Conservation (phyloP, 2,888 invertebrate genomes). For the Tinea semifulvella region DNA sequence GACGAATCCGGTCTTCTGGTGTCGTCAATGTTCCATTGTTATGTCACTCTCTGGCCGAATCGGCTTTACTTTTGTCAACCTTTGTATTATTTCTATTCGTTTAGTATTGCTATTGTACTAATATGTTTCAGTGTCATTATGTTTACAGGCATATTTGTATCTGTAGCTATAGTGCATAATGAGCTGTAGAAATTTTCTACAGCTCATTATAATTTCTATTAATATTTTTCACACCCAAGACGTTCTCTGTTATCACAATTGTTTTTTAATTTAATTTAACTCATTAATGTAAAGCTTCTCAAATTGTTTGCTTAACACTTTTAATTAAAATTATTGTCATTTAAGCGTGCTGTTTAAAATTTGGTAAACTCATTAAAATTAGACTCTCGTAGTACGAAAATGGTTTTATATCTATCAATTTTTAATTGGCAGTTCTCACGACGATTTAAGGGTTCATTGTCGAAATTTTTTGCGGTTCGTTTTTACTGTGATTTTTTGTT, state of each 20-base stretch:
- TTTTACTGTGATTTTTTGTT: conserved; percentile 14
- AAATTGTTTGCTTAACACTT: too few species aligned
- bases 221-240: too few species aligned
- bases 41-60: conserved; percentile 24
- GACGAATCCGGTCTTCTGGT: conserved; percentile 5
- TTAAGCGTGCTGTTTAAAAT: too few species aligned
- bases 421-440: conserved; percentile 66
- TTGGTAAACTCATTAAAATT: conserved; percentile 13
- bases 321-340: too few species aligned
- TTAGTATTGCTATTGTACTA: conserved; percentile 3
- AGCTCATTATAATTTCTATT: too few species aligned
- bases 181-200: too few species aligned
- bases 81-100: conserved; percentile 1
- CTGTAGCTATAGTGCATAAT: too few species aligned
- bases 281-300: too few species aligned
- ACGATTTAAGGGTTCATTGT: conserved; percentile 59
- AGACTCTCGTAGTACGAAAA: conserved; percentile 21
- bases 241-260: too few species aligned
- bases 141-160: too few species aligned
- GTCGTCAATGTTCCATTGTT: conserved; percentile 23
- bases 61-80: conserved; percentile 18
- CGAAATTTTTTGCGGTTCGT: conserved; percentile 35
- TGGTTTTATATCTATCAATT: conserved; percentile 55
- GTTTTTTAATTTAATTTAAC: too few species aligned
- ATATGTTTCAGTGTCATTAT: background rate